Evolutionary conservation across 2,888 invertebrate species (phyloP).

Genomic region (Latrodectus hesperus): DNA sequence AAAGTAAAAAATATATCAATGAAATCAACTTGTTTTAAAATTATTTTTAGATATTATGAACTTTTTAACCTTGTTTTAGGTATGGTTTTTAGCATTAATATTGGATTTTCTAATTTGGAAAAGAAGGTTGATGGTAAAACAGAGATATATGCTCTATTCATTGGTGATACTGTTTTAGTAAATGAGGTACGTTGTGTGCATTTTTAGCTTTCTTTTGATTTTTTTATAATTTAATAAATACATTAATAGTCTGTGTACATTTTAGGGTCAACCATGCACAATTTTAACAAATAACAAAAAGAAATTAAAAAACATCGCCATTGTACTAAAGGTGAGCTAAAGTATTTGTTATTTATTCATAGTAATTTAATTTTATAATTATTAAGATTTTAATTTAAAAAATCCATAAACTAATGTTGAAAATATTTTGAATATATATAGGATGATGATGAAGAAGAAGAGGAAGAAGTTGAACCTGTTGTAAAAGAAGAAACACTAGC

Average conservation of each 20-base stretch:
- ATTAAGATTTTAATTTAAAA: neutral
- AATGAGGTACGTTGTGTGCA: slow-evolving; percentile 81
- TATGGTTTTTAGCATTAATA: slow-evolving; percentile 97
- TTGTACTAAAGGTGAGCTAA: slow-evolving; percentile 83
- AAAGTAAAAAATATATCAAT: too few relatives aligned
- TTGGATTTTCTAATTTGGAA: slow-evolving; percentile 89
- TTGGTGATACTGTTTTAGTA: slow-evolving; percentile 97
- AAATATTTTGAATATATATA: slow-evolving; percentile 72
- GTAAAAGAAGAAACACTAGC: slow-evolving; percentile 79
- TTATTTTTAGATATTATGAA: too few relatives aligned
- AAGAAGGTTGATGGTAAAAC: slow-evolving; percentile 88
- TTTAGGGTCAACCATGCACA: slow-evolving; percentile 83
- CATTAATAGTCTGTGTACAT: slow-evolving; percentile 2
- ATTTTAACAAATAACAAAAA: slow-evolving; percentile 94
- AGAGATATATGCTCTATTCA: slow-evolving; percentile 93
- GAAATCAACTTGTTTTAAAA: too few relatives aligned
- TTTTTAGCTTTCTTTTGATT: neutral
- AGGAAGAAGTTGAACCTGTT: slow-evolving; percentile 77
- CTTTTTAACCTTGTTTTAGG: slow-evolving; percentile 75
- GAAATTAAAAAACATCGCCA: slow-evolving; percentile 94
- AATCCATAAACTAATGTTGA: neutral
- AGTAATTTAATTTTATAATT: neutral
- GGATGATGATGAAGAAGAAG: slow-evolving; percentile 84
- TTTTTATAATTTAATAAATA: neutral
- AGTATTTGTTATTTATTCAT: neutral